These are phyloP conservation scores for Ursus arctos DNA, from an alignment of 2,113 vertebrate genomes.

Conservation along the genomic window DNA sequence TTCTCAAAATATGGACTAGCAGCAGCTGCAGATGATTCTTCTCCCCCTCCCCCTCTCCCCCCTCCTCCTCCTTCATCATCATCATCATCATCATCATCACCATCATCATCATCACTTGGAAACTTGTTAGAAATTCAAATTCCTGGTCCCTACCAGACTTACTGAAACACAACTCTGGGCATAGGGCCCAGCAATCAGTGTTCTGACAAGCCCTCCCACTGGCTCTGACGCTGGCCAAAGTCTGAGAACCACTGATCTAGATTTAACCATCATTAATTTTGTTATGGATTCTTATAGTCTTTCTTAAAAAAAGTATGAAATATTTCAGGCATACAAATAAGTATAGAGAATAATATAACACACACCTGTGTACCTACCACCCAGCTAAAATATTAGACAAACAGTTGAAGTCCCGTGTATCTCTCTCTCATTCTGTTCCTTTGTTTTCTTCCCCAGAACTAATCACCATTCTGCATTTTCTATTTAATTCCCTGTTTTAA, in stretches of 20 bases:
- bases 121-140: conserved; percentile 55
- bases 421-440: not conserved
- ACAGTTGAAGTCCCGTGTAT: not conserved
- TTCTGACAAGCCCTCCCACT: conserved; percentile 52
- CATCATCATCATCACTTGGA: not conserved
- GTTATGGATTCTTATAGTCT: conserved; percentile 3
- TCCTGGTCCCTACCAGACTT: not conserved
- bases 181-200: not conserved
- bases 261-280: conserved; percentile 50
- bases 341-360: conserved; percentile 22
- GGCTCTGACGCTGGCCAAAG: conserved; percentile 15
- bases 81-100: not conserved
- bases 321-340: conserved; percentile 6
- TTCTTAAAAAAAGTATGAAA: conserved; percentile 7
- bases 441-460: conserved; percentile 25
- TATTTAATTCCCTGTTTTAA: conserved; percentile 31
- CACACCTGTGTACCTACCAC: not conserved
- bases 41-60: not conserved
- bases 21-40: not conserved
- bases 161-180: conserved; percentile 4
- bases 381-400: conserved; percentile 45
- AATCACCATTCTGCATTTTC: conserved; percentile 30
- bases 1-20: not conserved
- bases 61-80: not conserved
- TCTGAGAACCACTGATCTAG: not conserved